Percentiles rank a stretch among this genome's conserved stretches.
phyloP scores from a whole-genome alignment of 2,888 invertebrate genomes.

The Griposia aprilina region DNA sequence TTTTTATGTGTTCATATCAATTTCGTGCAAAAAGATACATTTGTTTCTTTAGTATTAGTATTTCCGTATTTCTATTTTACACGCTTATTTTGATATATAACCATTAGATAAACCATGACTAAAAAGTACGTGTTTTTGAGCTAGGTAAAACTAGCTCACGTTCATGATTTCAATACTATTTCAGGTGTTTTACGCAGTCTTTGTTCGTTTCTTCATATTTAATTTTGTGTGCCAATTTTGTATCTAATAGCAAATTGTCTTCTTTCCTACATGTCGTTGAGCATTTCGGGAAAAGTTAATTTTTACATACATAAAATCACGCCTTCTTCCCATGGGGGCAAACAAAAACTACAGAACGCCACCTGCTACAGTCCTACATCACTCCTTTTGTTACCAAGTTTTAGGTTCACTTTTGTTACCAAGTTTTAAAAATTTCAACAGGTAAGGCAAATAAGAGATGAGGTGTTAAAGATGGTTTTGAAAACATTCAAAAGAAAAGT shows the following conservation, averaged over 20 bases:
- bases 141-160: not conserved
- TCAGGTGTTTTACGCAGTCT: not conserved
- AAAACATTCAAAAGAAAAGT: conserved; percentile 17
- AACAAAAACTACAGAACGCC: too few species aligned
- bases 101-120: not conserved
- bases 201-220: not conserved
- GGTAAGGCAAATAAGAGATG: not conserved
- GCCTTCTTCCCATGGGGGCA: too few species aligned
- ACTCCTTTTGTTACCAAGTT: too few species aligned
- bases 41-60: not conserved
- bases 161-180: not conserved
- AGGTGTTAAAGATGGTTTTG: not conserved
- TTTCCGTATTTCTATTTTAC: conserved; percentile 19
- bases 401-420: too few species aligned
- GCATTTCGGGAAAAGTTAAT: not conserved
- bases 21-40: not conserved
- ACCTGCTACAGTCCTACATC: too few species aligned
- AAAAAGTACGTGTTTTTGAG: conserved; percentile 16
- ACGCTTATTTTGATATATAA: conserved; percentile 10
- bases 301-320: not conserved
- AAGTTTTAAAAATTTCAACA: too few species aligned
- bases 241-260: not conserved
- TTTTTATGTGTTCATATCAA: conserved; percentile 34
- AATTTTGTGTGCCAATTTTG: not conserved
- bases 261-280: not conserved